Base-by-base conservation (phyloP, 2,888 invertebrate species). In the Cremastinae sp. region DNA sequence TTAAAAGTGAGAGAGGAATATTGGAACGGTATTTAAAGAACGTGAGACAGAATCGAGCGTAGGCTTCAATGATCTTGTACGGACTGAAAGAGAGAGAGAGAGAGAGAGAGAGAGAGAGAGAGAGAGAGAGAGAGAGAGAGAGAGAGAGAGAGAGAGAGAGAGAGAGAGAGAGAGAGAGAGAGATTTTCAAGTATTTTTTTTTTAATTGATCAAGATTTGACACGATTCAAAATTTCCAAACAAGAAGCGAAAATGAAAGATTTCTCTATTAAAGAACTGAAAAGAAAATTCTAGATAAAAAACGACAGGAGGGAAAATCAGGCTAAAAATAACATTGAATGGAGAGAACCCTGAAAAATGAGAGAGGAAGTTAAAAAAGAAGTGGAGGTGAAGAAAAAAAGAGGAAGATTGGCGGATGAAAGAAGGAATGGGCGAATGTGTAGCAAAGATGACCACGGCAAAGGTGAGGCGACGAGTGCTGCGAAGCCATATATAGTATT, bases 401-500 rank as follows among this genome's bases (percentile, higher is more conserved):
- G 28, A 28, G 5, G 28, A 28, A 28, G 28, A 28, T 28, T 28
- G 55, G 66, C 22, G 55, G 64, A 43, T 43, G 51, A 5, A 28
- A 28, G 5, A 5, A 2, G 28, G 28, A 28, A 28, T 5, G 28
- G 28, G 28, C n/a, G 28, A 28, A 28, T 28, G 28, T 28, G 28
- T 28, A 28, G 28, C 28, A 28, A 28, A 12, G 61, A 39, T 68
- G 65, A 69, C 68, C 70, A 72, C 64, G 65, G 70, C 55, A 83
- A 79, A 81, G 81, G 78, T 18, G 51, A 61, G 69, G 74, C 75
- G 80, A 74, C 77, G 77, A 77, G 65, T 49, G 71, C 71, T 47
- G 45, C 56, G 83, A 80, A 69, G 78, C 87, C 88, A 85, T 88
- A 87, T 88, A 87, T 86, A 87, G 87, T 79, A 79, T 84, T 84